These are phyloP conservation scores for Notechis scutatus DNA, from an alignment of 2,113 vertebrate species.

Conservation along the genomic window DNA sequence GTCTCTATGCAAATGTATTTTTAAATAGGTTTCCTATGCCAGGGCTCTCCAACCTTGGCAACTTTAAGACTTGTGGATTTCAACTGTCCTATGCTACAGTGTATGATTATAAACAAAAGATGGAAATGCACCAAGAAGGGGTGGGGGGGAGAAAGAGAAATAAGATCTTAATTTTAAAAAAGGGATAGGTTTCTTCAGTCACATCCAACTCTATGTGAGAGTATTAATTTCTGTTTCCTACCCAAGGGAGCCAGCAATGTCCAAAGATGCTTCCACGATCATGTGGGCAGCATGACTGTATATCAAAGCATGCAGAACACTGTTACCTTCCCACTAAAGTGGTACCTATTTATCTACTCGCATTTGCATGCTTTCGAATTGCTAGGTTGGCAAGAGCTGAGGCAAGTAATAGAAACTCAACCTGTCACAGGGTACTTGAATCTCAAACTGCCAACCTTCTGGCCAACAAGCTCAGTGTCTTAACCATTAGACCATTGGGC, in stretches of 20 bases:
- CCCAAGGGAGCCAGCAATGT: neutral
- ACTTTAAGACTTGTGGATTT: no score
- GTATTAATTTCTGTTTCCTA: neutral
- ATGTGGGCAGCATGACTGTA: neutral
- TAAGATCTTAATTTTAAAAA: neutral
- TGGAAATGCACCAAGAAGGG: neutral
- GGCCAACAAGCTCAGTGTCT: neutral
- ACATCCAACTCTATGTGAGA: neutral
- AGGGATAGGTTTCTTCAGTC: neutral
- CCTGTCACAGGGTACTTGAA: neutral
- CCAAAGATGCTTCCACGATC: neutral
- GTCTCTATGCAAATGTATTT: neutral
- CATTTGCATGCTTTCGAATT: neutral
- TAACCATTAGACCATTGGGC: neutral
- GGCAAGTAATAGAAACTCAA: neutral
- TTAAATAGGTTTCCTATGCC: neutral
- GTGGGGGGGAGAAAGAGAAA: neutral
- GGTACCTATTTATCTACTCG: neutral
- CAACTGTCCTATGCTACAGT: neutral
- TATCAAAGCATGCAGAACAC: neutral
- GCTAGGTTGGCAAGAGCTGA: neutral
- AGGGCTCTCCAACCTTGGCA: no score
- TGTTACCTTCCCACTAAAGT: neutral
- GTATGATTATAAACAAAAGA: neutral
- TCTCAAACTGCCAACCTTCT: neutral